A percentile compares a stretch with the other conserved stretches of the same genome.
Evolutionary conservation across 1,140 invertebrate species (phyloP).

Genomic region (Pectinophora gossypiella): DNA sequence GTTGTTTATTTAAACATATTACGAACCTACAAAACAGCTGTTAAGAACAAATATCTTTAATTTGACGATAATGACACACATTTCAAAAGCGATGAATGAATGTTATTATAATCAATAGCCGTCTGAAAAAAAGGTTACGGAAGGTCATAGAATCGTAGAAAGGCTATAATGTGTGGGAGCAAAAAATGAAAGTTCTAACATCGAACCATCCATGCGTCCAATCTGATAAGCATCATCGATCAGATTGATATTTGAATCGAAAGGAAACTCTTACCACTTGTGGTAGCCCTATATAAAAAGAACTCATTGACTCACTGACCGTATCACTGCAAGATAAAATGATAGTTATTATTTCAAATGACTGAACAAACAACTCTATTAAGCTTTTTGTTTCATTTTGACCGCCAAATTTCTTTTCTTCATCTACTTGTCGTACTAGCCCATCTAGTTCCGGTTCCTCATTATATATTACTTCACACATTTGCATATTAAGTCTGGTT

Average conservation of each 20-base stretch:
- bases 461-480: constrained; percentile 3
- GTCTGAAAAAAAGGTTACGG: no score
- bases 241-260: neutral
- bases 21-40: no score
- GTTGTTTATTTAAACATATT: constrained; percentile 22
- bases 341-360: constrained; percentile 1
- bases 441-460: neutral
- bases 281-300: neutral
- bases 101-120: no score
- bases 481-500: constrained; percentile 1
- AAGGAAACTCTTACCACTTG: neutral
- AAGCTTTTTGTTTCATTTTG: neutral
- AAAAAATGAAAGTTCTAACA: neutral
- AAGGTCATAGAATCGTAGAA: no score
- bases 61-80: no score
- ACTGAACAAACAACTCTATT: neutral
- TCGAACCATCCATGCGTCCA: neutral
- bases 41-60: no score
- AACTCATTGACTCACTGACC: neutral
- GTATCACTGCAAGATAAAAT: neutral
- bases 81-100: no score
- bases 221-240: neutral
- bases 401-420: neutral
- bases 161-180: no score
- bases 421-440: neutral